These are phyloP conservation scores for Apotomis turbidana DNA, from an alignment of 2,888 invertebrate genomes.

Conservation along the genomic window DNA sequence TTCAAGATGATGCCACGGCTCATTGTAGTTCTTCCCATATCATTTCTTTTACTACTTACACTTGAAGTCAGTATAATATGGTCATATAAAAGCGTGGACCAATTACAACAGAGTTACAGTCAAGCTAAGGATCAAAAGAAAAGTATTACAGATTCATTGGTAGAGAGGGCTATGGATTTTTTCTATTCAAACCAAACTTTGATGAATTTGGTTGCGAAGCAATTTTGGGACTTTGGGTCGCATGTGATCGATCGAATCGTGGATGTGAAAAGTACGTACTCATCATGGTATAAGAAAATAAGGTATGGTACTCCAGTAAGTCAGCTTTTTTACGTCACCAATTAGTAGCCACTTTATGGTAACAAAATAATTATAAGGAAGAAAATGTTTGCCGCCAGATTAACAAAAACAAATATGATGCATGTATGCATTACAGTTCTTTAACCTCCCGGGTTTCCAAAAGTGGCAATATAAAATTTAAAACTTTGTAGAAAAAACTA, in stretches of 20 bases:
- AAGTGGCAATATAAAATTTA: too few relatives aligned
- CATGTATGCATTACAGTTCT: too few relatives aligned
- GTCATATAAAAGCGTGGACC: slow-evolving; percentile 60
- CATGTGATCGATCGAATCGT: slow-evolving; percentile 68
- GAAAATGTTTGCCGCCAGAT: too few relatives aligned
- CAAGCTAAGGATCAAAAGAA: slow-evolving; percentile 56
- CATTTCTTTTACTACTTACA: slow-evolving; percentile 52
- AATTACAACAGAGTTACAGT: slow-evolving; percentile 56
- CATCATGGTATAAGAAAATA: too few relatives aligned
- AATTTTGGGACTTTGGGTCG: slow-evolving; percentile 72
- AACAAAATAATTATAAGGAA: too few relatives aligned
- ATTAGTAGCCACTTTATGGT: too few relatives aligned
- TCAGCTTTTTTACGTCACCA: too few relatives aligned
- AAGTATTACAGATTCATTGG: slow-evolving; percentile 59
- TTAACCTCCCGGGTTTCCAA: too few relatives aligned
- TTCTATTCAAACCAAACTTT: slow-evolving; percentile 71
- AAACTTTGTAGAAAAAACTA: too few relatives aligned
- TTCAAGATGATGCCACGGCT: slow-evolving; percentile 54
- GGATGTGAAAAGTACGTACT: slow-evolving; percentile 55
- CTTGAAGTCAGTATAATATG: slow-evolving; percentile 50
- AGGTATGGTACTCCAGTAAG: too few relatives aligned
- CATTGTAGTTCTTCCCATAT: slow-evolving; percentile 45
- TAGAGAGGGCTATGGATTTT: slow-evolving; percentile 72
- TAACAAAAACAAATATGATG: too few relatives aligned
- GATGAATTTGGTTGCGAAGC: slow-evolving; percentile 70